phyloP scores from a whole-genome alignment of 2,797 vertebrate genomes.

The Tokudaia muenninki region DNA sequence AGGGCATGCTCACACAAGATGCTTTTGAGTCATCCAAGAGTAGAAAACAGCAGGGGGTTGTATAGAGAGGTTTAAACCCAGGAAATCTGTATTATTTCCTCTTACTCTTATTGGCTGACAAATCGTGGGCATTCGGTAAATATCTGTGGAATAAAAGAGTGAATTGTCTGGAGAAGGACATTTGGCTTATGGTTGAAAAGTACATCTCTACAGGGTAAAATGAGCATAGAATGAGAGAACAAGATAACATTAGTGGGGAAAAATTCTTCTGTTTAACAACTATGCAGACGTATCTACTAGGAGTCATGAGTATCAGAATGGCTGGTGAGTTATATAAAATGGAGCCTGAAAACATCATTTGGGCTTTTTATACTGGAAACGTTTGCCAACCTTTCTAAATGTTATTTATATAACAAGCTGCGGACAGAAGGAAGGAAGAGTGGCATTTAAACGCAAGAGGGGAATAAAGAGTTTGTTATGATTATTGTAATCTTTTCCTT shows the following conservation, averaged over 20 bases:
- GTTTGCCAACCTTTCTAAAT: neutral
- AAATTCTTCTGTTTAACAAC: neutral
- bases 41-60: neutral
- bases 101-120: neutral
- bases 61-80: neutral
- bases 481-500: neutral
- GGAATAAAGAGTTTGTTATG: neutral
- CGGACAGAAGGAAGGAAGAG: neutral
- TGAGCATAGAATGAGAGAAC: neutral
- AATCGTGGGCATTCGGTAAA: neutral
- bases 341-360: neutral
- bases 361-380: neutral
- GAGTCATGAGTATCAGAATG: neutral
- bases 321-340: neutral
- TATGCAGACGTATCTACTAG: neutral
- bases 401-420: neutral
- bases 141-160: conserved; percentile 10
- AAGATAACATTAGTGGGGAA: neutral
- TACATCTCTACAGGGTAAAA: neutral
- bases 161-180: neutral
- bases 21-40: conserved; percentile 13
- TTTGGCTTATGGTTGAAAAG: neutral
- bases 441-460: neutral
- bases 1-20: neutral
- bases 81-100: neutral